Conservation (phyloP, 2,888 invertebrate genomes). For the Trichopoda pennipes region DNA sequence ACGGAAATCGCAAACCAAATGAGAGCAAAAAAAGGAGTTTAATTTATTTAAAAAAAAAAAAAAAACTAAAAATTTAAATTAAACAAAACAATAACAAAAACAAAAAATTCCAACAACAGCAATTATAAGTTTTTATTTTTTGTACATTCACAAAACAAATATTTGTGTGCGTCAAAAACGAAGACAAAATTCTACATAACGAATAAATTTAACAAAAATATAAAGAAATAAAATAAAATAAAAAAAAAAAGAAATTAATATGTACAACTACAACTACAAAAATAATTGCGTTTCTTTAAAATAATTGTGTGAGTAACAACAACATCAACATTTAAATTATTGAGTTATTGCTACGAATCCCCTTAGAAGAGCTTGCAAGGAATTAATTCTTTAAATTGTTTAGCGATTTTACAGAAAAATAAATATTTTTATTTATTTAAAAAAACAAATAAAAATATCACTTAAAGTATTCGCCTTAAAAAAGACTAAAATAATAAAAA, state of each 20-base stretch:
- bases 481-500: too few relatives aligned
- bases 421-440: not conserved
- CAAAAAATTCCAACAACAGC: not conserved
- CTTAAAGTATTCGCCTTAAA: not conserved
- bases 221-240: constrained; percentile 23
- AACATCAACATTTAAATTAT: constrained; percentile 39
- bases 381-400: constrained; percentile 37
- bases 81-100: constrained; percentile 24
- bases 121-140: not conserved
- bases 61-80: constrained; percentile 45
- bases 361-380: constrained; percentile 34
- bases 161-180: constrained; percentile 50
- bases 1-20: constrained; percentile 59
- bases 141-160: constrained; percentile 31
- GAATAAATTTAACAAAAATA: constrained; percentile 4
- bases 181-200: not conserved
- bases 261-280: constrained; percentile 52
- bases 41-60: constrained; percentile 24
- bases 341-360: constrained; percentile 38
- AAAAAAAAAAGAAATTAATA: constrained; percentile 44
- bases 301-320: constrained; percentile 60
- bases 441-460: too few relatives aligned
- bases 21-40: constrained; percentile 27
- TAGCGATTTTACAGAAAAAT: not conserved
- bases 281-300: constrained; percentile 45